These are phyloP conservation scores for Diceros bicornis DNA, from an alignment of 2,797 vertebrate species.

Conservation along the genomic window DNA sequence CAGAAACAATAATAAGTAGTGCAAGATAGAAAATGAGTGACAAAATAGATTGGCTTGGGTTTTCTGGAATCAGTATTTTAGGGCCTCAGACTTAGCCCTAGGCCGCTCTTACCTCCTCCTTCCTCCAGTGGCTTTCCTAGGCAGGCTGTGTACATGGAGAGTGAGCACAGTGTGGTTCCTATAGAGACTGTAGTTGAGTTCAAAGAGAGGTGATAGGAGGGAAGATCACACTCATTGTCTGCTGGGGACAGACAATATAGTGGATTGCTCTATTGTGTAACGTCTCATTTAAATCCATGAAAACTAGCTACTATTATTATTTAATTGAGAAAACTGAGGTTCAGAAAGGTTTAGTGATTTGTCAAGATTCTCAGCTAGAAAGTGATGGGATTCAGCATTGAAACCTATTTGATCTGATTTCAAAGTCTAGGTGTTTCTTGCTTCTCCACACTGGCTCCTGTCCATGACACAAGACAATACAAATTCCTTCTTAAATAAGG, in stretches of 20 bases:
- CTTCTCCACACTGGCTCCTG: background rate
- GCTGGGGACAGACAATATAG: background rate
- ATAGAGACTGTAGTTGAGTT: background rate
- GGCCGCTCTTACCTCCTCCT: background rate
- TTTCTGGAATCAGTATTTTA: background rate
- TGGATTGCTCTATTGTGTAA: background rate
- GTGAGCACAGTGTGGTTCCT: background rate
- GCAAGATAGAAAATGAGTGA: background rate
- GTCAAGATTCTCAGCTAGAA: constrained; percentile 22
- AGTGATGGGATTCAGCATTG: background rate
- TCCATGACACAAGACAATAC: background rate
- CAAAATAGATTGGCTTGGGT: background rate
- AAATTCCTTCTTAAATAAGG: background rate
- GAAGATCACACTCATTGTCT: background rate
- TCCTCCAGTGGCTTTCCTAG: background rate
- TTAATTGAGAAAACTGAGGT: background rate
- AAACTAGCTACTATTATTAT: background rate
- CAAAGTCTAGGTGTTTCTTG: background rate
- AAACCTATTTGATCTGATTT: background rate
- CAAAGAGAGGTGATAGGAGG: background rate
- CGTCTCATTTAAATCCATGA: background rate
- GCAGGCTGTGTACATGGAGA: background rate
- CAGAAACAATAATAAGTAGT: background rate
- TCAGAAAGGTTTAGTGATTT: constrained; percentile 13
- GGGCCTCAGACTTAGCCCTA: background rate